Evolutionary conservation across 2,888 invertebrate species (phyloP).

Genomic region (Thymelicus lineola): DNA sequence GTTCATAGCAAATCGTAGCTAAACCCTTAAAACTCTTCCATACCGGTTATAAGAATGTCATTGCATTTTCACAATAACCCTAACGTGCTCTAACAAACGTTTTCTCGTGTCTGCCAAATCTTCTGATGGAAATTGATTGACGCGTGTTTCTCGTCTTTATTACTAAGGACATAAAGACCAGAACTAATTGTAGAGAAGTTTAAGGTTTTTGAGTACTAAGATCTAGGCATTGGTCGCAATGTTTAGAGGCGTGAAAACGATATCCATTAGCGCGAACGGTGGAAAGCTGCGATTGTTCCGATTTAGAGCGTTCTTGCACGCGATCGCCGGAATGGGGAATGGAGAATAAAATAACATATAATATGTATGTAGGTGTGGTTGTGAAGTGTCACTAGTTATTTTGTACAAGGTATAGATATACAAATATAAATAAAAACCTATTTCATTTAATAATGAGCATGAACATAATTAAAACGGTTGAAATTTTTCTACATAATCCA

Average conservation of each 20-base stretch:
- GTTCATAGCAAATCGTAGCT: no score
- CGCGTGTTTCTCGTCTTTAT: conserved; percentile 1
- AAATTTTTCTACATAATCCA: no score
- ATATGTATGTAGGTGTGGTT: background rate
- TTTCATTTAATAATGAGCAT: no score
- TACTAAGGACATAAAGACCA: conserved; percentile 12
- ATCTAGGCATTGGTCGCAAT: conserved; percentile 27
- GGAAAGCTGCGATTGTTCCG: conserved; percentile 26
- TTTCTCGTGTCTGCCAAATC: background rate
- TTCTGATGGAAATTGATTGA: conserved; percentile 7
- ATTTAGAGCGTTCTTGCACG: conserved; percentile 32
- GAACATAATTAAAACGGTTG: no score
- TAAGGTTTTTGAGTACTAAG: conserved; percentile 25
- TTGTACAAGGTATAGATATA: no score
- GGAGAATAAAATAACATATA: no score
- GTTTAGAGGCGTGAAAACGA: conserved; percentile 34
- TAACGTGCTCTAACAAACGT: background rate
- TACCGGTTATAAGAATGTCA: no score
- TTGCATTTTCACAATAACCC: no score
- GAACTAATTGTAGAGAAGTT: conserved; percentile 31
- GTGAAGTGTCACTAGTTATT: no score
- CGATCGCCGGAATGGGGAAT: conserved; percentile 4
- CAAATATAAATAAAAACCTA: no score
- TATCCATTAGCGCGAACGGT: conserved; percentile 31
- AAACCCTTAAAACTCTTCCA: no score